Evolutionary conservation across 1,140 invertebrate genomes (phyloP).

Genomic region (Drosophila tani): DNA sequence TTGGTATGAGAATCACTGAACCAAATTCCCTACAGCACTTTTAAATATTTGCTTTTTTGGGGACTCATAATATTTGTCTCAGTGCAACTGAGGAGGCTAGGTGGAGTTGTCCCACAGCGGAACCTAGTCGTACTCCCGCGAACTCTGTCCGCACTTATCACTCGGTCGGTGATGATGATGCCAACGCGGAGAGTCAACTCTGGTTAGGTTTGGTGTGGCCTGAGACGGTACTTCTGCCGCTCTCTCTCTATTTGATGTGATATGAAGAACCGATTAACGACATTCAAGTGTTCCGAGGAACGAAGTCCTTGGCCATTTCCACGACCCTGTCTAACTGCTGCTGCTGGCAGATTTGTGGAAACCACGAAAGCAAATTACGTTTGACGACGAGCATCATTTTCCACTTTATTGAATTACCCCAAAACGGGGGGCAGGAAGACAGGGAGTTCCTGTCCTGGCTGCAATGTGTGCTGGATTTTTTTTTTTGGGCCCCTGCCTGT

Average conservation of each 20-base stretch:
- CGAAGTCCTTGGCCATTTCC: slow-evolving; percentile 21
- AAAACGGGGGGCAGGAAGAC: slow-evolving; percentile 26
- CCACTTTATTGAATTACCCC: slow-evolving; percentile 81
- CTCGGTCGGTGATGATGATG: slow-evolving; percentile 45
- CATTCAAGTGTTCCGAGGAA: slow-evolving; percentile 61
- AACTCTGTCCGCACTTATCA: slow-evolving; percentile 47
- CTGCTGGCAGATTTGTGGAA: slow-evolving; percentile 69
- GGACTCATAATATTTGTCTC: background rate
- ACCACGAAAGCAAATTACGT: slow-evolving; percentile 81
- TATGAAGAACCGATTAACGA: slow-evolving; percentile 82
- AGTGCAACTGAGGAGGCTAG: slow-evolving; percentile 22
- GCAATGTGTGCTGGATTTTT: slow-evolving; percentile 59
- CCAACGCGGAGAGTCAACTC: slow-evolving; percentile 35
- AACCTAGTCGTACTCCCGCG: slow-evolving; percentile 3
- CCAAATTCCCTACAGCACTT: too few relatives aligned
- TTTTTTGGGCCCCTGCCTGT: slow-evolving; percentile 22
- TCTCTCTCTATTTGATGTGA: slow-evolving; percentile 65
- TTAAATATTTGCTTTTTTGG: background rate
- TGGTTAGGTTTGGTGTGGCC: too few relatives aligned
- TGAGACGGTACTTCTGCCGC: background rate
- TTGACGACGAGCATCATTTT: slow-evolving; percentile 79
- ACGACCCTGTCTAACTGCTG: slow-evolving; percentile 24
- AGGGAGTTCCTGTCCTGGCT: slow-evolving; percentile 24
- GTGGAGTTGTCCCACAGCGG: slow-evolving; percentile 5
- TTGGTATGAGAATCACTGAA: too few relatives aligned